phyloP scores from a whole-genome alignment of 2,113 vertebrate genomes.

The Dipodomys merriami region DNA sequence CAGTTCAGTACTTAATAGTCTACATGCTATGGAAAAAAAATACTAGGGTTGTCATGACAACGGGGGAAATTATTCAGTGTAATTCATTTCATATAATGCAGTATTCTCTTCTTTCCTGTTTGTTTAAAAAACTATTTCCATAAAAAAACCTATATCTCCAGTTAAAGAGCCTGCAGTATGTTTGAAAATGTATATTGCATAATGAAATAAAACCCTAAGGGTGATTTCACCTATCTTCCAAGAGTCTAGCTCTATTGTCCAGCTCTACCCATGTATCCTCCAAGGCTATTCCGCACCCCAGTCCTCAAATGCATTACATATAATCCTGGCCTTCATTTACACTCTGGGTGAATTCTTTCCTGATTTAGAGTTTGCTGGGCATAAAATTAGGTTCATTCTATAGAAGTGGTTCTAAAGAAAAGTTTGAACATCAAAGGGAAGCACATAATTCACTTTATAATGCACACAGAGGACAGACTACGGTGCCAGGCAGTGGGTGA shows the following conservation, averaged over 20 bases:
- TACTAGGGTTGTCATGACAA: slow-evolving; percentile 72
- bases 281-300: not conserved
- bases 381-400: slow-evolving; percentile 51
- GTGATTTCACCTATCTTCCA: not conserved
- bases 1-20: slow-evolving; percentile 63
- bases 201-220: slow-evolving; percentile 7
- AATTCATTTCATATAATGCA: slow-evolving; percentile 51
- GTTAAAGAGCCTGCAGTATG: slow-evolving; percentile 31
- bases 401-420: slow-evolving; percentile 28
- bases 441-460: not conserved
- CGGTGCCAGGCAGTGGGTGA: not conserved
- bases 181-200: not conserved
- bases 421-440: slow-evolving; percentile 35
- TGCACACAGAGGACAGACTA: not conserved
- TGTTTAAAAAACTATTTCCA: slow-evolving; percentile 58
- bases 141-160: not conserved
- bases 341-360: not conserved
- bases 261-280: not conserved
- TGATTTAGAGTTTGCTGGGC: not conserved
- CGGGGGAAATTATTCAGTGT: slow-evolving; percentile 51
- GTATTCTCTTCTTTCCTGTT: slow-evolving; percentile 51
- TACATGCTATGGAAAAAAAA: slow-evolving; percentile 61
- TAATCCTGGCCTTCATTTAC: not conserved
- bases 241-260: not conserved
- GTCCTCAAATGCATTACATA: not conserved